A percentile compares a stretch with the other conserved stretches of the same genome.
These are phyloP conservation scores for Chesias legatella DNA, from an alignment of 2,888 invertebrate genomes.

Conservation along the genomic window DNA sequence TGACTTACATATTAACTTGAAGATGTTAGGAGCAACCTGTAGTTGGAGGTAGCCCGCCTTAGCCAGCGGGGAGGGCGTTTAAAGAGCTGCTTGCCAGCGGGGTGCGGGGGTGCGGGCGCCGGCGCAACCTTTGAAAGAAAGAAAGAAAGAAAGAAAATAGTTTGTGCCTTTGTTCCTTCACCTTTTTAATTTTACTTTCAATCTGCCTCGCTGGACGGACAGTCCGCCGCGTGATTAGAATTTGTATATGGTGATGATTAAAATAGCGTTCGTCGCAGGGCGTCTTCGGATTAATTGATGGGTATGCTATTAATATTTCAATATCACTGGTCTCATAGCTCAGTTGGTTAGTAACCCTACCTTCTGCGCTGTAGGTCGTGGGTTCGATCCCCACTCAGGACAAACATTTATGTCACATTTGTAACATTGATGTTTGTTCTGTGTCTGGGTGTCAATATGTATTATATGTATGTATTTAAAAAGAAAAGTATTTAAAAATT, in stretches of 20 bases:
- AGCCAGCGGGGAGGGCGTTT: constrained; percentile 65
- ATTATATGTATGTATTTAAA: too few species aligned
- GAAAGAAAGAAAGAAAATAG: too few species aligned
- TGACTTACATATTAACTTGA: too few species aligned
- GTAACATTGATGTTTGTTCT: too few species aligned
- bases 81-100: constrained; percentile 63
- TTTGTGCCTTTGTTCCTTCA: constrained; percentile 25
- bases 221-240: constrained; percentile 25
- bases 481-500: too few species aligned
- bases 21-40: constrained; percentile 39
- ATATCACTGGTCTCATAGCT: too few species aligned
- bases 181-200: constrained; percentile 34
- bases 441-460: too few species aligned
- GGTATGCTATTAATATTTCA: too few species aligned
- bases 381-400: too few species aligned
- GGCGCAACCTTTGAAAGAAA: constrained; percentile 71
- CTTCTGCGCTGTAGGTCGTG: too few species aligned
- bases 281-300: background rate
- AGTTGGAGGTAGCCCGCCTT: constrained; percentile 34
- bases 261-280: background rate
- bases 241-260: constrained; percentile 18
- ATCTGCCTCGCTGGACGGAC: constrained; percentile 32
- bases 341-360: too few species aligned
- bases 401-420: too few species aligned
- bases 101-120: constrained; percentile 71